Conservation (phyloP, 2,113 vertebrate genomes). For the Sylvietta virens region DNA sequence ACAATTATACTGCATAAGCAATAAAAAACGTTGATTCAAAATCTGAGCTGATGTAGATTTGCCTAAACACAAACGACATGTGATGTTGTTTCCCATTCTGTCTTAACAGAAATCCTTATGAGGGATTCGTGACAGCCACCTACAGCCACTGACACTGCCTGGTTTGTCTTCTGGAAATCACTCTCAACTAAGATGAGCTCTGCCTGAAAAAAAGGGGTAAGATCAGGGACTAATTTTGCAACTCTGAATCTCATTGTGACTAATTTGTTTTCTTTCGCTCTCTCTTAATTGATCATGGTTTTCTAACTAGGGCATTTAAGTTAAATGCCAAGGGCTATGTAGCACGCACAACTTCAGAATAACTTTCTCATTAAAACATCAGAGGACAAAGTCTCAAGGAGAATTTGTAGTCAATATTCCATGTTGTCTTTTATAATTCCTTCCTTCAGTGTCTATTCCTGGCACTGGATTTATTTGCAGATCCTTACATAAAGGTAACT, state of each 20-base stretch:
- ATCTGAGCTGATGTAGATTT: neutral
- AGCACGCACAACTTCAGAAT: neutral
- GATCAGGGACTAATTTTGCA: neutral
- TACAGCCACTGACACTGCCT: neutral
- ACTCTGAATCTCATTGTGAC: neutral
- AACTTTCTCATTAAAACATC: neutral
- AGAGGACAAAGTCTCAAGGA: slow-evolving; percentile 10
- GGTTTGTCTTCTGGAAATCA: neutral
- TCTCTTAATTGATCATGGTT: neutral
- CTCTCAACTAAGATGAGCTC: neutral
- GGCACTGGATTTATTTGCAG: neutral
- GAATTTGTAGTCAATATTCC: slow-evolving; percentile 10
- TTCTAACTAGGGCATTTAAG: neutral
- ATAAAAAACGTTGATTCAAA: neutral
- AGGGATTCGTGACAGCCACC: neutral
- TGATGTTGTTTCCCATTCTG: neutral
- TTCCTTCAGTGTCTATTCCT: neutral
- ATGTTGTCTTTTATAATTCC: neutral
- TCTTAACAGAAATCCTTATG: neutral
- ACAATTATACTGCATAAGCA: neutral
- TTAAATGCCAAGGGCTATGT: neutral
- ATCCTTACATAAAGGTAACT: neutral
- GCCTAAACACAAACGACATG: neutral
- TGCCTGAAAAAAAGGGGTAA: neutral
- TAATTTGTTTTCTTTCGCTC: neutral